A percentile compares a stretch with the other conserved stretches of the same genome.
phyloP scores from a whole-genome alignment of 2,113 vertebrate species.

The Brevimyrus niger region DNA sequence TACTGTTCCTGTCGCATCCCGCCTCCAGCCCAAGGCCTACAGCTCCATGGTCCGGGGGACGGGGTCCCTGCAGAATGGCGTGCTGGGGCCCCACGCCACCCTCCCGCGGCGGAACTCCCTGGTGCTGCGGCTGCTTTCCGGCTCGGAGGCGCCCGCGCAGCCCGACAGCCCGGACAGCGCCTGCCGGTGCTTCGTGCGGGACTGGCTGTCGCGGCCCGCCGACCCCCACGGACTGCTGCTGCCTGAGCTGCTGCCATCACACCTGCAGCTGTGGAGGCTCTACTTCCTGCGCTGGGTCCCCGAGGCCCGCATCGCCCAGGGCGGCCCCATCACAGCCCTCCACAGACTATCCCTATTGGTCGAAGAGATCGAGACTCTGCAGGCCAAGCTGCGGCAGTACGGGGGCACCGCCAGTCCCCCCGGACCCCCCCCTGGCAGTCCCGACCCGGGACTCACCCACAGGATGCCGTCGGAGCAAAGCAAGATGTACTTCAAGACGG shows the following conservation, averaged over 20 bases:
- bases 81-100: slow-evolving; percentile 58
- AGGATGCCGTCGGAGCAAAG: slow-evolving; percentile 50
- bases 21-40: slow-evolving; percentile 69
- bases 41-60: slow-evolving; percentile 75
- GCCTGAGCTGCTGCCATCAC: slow-evolving; percentile 68
- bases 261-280: slow-evolving; percentile 85
- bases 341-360: slow-evolving; percentile 78
- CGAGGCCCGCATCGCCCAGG: slow-evolving; percentile 76
- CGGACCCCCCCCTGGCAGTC: slow-evolving; percentile 23
- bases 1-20: background rate
- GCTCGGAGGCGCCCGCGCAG: background rate
- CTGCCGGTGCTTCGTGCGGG: slow-evolving; percentile 68
- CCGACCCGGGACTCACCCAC: slow-evolving; percentile 37
- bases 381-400: slow-evolving; percentile 69
- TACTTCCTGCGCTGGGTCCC: slow-evolving; percentile 95
- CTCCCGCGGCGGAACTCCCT: slow-evolving; percentile 74
- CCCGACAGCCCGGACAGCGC: slow-evolving; percentile 51
- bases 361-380: slow-evolving; percentile 78
- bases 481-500: slow-evolving; percentile 79
- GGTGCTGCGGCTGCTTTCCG: slow-evolving; percentile 55
- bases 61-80: slow-evolving; percentile 68
- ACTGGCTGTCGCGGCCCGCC: slow-evolving; percentile 73
- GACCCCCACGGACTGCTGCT: slow-evolving; percentile 77
- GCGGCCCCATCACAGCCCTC: slow-evolving; percentile 74
- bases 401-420: slow-evolving; percentile 40